Conservation (phyloP, 2,888 invertebrate species). For the Syrista parreyssii region DNA sequence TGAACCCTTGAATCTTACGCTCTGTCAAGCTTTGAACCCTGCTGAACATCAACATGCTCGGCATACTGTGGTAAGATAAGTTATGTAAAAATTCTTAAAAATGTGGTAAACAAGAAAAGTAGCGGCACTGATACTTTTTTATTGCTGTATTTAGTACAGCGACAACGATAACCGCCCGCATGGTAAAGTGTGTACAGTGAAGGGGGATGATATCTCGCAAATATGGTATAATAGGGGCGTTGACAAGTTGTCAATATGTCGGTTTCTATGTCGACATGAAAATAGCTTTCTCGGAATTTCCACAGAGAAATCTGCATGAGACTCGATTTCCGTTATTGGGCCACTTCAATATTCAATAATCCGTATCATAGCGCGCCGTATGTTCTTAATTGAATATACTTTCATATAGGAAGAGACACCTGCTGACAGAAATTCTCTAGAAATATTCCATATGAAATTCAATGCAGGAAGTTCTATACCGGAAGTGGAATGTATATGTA, state of each 20-base stretch:
- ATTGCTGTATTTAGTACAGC: not conserved
- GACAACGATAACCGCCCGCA: not conserved
- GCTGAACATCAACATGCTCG: slow-evolving; percentile 71
- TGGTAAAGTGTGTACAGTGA: not conserved
- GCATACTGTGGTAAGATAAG: slow-evolving; percentile 69
- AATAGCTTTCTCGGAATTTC: too few species aligned
- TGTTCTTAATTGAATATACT: too few species aligned
- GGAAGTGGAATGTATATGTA: too few species aligned
- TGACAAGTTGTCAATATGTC: not conserved
- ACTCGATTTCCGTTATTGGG: too few species aligned
- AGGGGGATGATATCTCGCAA: not conserved
- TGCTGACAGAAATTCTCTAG: too few species aligned
- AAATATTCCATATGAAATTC: too few species aligned
- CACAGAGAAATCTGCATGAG: too few species aligned
- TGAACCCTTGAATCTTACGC: slow-evolving; percentile 75
- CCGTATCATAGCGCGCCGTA: too few species aligned
- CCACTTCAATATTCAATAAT: too few species aligned
- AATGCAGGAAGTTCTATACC: too few species aligned
- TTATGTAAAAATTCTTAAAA: not conserved
- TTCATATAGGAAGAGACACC: too few species aligned
- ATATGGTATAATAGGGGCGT: not conserved
- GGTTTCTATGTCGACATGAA: too few species aligned
- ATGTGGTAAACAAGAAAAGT: not conserved
- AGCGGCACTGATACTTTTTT: not conserved
- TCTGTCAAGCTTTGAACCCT: slow-evolving; percentile 77